phyloP scores from a whole-genome alignment of 2,888 invertebrate species.

The Mactromeris polynyma region DNA sequence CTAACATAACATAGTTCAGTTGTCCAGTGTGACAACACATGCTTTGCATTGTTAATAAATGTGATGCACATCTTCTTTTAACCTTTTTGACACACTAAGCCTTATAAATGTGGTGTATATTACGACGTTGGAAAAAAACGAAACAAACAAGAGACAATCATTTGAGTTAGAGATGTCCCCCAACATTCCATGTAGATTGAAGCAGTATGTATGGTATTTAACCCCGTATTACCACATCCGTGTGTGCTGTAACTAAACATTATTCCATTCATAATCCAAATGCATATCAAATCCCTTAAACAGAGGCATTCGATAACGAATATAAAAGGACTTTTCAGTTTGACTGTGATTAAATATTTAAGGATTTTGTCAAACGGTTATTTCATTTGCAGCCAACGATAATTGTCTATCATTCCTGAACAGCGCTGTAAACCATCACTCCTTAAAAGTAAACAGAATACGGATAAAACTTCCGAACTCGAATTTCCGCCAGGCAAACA shows the following conservation, averaged over 20 bases:
- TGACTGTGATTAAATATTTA: conserved; percentile 25
- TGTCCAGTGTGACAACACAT: background rate
- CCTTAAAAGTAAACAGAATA: conserved; percentile 35
- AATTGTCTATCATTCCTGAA: conserved; percentile 5
- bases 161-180: background rate
- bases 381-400: conserved; percentile 25
- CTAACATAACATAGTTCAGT: conserved; percentile 13
- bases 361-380: conserved; percentile 20
- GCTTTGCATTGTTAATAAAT: background rate
- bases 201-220: background rate
- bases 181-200: conserved; percentile 18
- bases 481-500: conserved; percentile 29
- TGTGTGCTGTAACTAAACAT: background rate
- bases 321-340: background rate
- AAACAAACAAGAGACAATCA: background rate
- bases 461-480: conserved; percentile 35
- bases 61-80: background rate
- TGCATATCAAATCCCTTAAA: conserved; percentile 26
- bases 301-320: conserved; percentile 21
- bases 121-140: background rate
- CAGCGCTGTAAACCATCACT: conserved; percentile 24
- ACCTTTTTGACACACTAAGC: conserved; percentile 16
- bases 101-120: conserved; percentile 1
- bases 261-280: conserved; percentile 28
- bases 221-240: conserved; percentile 23